A percentile compares a stretch with the other conserved stretches of the same genome.
These are phyloP conservation scores for Zoanthus sansibaricus DNA, from an alignment of 92 coral and sea anemone species.

Conservation along the genomic window DNA sequence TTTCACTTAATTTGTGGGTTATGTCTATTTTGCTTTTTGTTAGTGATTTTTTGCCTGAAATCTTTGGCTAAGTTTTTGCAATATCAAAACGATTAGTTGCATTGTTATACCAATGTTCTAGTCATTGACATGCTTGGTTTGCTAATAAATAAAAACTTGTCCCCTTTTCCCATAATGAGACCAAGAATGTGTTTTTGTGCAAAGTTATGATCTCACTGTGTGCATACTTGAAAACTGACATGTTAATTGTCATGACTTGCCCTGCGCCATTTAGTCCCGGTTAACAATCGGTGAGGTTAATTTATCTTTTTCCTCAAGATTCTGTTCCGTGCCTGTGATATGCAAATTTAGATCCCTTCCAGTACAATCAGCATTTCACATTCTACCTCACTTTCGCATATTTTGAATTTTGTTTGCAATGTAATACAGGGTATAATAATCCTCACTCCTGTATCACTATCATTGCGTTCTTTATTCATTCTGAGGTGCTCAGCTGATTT, in stretches of 20 bases:
- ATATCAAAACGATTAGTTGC: background rate
- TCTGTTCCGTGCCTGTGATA: background rate
- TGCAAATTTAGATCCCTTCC: background rate
- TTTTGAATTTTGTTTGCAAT: too few species aligned
- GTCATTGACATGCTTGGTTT: background rate
- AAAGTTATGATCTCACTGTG: background rate
- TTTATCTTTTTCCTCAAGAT: background rate
- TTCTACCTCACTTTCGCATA: too few species aligned
- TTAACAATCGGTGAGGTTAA: background rate
- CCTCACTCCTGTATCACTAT: too few species aligned
- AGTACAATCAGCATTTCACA: slow-evolving; percentile 2
- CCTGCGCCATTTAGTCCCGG: background rate
- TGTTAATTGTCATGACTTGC: background rate
- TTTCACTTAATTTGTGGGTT: too few species aligned
- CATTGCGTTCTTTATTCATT: too few species aligned
- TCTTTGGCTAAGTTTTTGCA: background rate
- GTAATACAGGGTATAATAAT: too few species aligned
- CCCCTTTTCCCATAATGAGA: background rate
- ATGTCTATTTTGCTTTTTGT: background rate
- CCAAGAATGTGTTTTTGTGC: slow-evolving; percentile 6
- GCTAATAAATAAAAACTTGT: background rate
- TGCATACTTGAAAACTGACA: background rate
- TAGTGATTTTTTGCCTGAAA: background rate
- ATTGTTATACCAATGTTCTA: background rate
- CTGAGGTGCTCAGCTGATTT: too few species aligned